phyloP scores from a whole-genome alignment of 2,888 invertebrate genomes.

The Poecilus cupreus region DNA sequence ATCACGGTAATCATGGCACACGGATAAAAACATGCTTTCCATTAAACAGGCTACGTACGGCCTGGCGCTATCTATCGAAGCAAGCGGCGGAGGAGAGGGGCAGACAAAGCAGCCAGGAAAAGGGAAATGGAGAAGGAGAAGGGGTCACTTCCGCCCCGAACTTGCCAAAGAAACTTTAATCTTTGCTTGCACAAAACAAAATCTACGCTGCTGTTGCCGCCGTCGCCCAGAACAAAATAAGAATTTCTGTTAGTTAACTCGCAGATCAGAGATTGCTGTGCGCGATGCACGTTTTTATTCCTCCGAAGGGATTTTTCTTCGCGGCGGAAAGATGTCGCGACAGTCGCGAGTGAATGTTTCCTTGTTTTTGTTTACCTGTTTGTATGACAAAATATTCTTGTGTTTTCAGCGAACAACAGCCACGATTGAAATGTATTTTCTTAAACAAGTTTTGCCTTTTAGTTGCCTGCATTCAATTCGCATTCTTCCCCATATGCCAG shows the following conservation, averaged over 20 bases:
- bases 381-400: constrained; percentile 30
- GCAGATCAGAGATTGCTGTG: constrained; percentile 51
- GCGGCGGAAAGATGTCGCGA: constrained; percentile 49
- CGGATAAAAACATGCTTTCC: constrained; percentile 58
- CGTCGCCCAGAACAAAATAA: constrained; percentile 46
- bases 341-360: constrained; percentile 36
- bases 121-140: background rate
- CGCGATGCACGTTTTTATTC: constrained; percentile 36
- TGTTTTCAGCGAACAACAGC: background rate
- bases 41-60: constrained; percentile 55
- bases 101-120: constrained; percentile 15
- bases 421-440: constrained; percentile 15
- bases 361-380: constrained; percentile 49
- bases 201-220: constrained; percentile 26
- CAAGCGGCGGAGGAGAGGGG: background rate
- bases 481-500: background rate
- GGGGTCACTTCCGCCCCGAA: constrained; percentile 26
- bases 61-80: constrained; percentile 44
- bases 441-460: constrained; percentile 13
- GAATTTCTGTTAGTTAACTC: constrained; percentile 56
- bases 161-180: constrained; percentile 56
- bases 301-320: constrained; percentile 23
- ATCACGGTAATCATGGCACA: constrained; percentile 52
- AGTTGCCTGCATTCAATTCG: background rate
- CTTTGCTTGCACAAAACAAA: constrained; percentile 56